Evolutionary conservation across 2,888 invertebrate genomes (phyloP), one percentile per base, ranked within the genome.

Genomic region (Agelastica alni): DNA sequence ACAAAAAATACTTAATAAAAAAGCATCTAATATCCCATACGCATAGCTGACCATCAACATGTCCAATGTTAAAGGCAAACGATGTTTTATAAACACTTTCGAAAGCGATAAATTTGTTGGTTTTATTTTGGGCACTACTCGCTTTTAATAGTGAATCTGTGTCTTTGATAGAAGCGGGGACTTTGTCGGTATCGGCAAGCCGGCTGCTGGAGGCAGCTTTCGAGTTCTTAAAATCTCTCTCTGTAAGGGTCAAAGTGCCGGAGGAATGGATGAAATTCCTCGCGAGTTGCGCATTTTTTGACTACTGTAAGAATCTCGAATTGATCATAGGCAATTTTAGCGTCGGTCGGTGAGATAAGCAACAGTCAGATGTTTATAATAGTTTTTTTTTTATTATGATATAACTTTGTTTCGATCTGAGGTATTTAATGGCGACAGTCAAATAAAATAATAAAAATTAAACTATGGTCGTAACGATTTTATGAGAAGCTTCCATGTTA

Each of bases 261-360:
- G 51, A n/a, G 53, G 45, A 62, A 53, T 58, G 53, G 54, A 16
- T 14, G 34, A 47, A 71, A 72, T 75, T 71, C 74, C 70, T 20
- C 44, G 65, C 64, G 68, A 60, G 64, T 61, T 65, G 60, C 60
- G 69, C 69, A 74, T 75, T 75, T 75, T 75, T 74, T 73, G 75
- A 75, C 75, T 76, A 75, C 75, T 75, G 75, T 74, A 73, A 71
- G 75, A 75, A 76, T 75, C 72, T 75, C 67, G 74, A 63, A 68
- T 69, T 56, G 62, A 68, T 67, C 70, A 68, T 69, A 66, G 67
- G 62, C 61, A 61, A 64, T 67, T 64, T 65, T 59, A 62, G 61
- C 59, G 63, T 47, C 26, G 26, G 26, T 26, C 6, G 3, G 26
- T 7, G 3, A 9, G 9, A 2, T 26, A 26, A 7, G 26, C 26